Base-by-base conservation (phyloP, 2,888 invertebrate genomes). In the Platycheirus rosarum region DNA sequence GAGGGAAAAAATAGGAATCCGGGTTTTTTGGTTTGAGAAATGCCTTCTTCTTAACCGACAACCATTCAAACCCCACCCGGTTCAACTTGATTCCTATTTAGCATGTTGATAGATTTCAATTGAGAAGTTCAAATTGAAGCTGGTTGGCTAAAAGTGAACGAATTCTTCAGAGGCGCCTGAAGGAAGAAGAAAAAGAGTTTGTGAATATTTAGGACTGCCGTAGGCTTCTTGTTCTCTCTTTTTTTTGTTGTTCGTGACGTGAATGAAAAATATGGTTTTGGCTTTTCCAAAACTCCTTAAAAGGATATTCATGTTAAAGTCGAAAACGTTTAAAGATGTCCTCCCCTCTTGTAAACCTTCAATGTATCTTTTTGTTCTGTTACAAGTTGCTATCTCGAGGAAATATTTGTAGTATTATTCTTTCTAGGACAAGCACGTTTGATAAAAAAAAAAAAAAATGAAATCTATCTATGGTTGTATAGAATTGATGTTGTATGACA, bases 241-340 rank as follows among this genome's bases (percentile, higher is more conserved):
- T 32, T 23, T 8, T 14, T 11, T 20, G 14, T 26, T 16, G 53
- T 48, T 9, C 13, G 11, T 40, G 68, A 8, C 68, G 40, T 79
- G 73, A 62, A 79, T 74, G 55, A 73, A 62, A 73, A 73, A 73
- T 42, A 66, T 6, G 60, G 53, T 32, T 40, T 63, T 57, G n/a
- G n/a, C 48, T 42, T 40, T 13, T 14, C 3, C 29, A 29, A 49
- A 18, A 40, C 37, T 8, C 6, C 16, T 57, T 26, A n/a, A 44
- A 51, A 49, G 70, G 63, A 42, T 49, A 57, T 63, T 63, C 76
- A 42, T 42, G 44, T 53, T 37, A 40, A 78, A 60, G 29, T 73
- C 71, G 78, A 73, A 78, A 78, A 78, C 55, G 57, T 44, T 42
- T 23, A 57, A 35, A 37, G 57, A 75, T 60, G 57, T 57, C 40